phyloP scores from a whole-genome alignment of 2,797 vertebrate genomes.

The Rousettus madagascariensis region DNA sequence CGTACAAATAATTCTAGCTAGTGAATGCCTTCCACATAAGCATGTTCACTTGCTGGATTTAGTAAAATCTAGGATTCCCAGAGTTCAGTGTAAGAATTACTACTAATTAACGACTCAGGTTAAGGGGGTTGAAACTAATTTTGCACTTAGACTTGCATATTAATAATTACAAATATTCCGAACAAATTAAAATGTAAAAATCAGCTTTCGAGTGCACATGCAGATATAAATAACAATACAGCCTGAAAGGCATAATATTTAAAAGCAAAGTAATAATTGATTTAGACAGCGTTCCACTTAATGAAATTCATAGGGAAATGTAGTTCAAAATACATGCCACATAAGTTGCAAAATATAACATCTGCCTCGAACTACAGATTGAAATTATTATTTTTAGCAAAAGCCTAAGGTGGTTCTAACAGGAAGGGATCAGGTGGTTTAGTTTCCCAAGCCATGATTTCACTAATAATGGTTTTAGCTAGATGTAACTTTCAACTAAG shows the following conservation, averaged over 20 bases:
- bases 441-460: neutral
- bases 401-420: neutral
- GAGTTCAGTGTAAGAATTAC: neutral
- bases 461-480: neutral
- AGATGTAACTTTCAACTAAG: neutral
- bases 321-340: neutral
- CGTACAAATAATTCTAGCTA: neutral
- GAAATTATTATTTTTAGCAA: neutral
- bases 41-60: neutral
- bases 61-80: neutral
- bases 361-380: neutral
- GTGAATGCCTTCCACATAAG: neutral
- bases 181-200: neutral
- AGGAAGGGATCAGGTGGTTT: neutral
- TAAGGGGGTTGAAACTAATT: neutral
- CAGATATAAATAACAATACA: neutral
- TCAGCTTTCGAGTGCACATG: neutral
- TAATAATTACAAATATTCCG: neutral
- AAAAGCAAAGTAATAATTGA: neutral
- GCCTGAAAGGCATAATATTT: neutral
- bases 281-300: neutral
- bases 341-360: neutral
- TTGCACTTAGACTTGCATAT: neutral
- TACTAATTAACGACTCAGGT: neutral
- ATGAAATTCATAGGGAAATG: neutral